A percentile compares a stretch with the other conserved stretches of the same genome.
These are phyloP conservation scores for Oreochromis niloticus DNA, from an alignment of 2,113 vertebrate species.

Conservation along the genomic window DNA sequence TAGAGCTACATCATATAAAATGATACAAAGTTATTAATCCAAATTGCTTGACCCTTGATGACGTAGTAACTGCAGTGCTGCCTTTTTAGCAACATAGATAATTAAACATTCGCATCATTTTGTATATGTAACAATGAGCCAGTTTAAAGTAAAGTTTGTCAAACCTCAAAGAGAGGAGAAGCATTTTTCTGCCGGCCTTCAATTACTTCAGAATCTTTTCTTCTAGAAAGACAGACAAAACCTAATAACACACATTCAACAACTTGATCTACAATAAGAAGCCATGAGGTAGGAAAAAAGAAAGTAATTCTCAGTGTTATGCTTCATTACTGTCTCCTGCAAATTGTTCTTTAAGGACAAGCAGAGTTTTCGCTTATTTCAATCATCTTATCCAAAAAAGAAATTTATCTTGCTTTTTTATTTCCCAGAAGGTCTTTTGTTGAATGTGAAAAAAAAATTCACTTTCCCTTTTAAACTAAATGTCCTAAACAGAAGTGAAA, in stretches of 20 bases:
- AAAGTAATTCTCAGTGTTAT: not conserved
- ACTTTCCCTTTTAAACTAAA: not conserved
- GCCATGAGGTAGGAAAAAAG: not conserved
- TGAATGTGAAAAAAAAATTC: not conserved
- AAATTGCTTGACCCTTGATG: not conserved
- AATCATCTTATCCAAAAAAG: not conserved
- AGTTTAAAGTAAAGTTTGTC: not conserved
- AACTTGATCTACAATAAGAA: not conserved
- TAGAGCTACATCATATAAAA: not conserved
- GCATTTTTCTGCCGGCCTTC: not conserved
- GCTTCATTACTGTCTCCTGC: not conserved
- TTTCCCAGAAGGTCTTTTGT: not conserved
- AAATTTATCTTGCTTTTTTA: not conserved
- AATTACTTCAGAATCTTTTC: not conserved
- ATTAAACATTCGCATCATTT: not conserved
- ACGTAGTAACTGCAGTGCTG: not conserved
- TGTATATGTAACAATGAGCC: not conserved
- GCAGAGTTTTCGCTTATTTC: not conserved
- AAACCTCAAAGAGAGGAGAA: not conserved
- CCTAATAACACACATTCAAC: not conserved
- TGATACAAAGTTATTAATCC: not conserved
- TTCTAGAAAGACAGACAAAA: not conserved
- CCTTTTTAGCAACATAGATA: not conserved
- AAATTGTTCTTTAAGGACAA: not conserved
- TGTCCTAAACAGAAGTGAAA: not conserved